A percentile compares a stretch with the other conserved stretches of the same genome.
Conservation (phyloP, 2,888 invertebrate species). For the Patella depressa region DNA sequence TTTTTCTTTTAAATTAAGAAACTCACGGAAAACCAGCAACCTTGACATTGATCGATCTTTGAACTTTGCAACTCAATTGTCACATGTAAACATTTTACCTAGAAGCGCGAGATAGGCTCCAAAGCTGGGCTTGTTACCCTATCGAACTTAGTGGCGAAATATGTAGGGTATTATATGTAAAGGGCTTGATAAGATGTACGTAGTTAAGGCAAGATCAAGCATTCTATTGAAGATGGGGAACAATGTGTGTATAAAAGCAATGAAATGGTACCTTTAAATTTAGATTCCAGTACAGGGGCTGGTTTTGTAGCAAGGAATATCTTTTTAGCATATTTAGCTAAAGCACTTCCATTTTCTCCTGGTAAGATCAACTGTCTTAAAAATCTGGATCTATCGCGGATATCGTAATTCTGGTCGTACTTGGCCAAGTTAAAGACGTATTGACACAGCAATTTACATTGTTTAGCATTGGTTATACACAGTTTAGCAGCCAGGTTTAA, state of each 20-base stretch:
- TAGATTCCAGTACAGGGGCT: conserved; percentile 88
- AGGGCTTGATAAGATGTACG: too few relatives aligned
- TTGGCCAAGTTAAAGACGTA: conserved; percentile 94
- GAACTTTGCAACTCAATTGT: too few relatives aligned
- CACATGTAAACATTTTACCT: too few relatives aligned
- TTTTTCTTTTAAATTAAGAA: too few relatives aligned
- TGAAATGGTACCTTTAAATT: conserved; percentile 69
- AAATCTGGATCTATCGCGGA: conserved; percentile 93
- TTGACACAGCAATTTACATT: conserved; percentile 88
- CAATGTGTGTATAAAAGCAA: background rate
- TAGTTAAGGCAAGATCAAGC: too few relatives aligned
- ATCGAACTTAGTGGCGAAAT: too few relatives aligned
- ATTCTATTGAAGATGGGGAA: too few relatives aligned
- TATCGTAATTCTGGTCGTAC: conserved; percentile 98
- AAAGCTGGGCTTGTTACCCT: too few relatives aligned
- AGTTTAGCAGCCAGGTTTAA: conserved; percentile 95
- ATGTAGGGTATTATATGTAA: too few relatives aligned
- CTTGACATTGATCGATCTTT: too few relatives aligned
- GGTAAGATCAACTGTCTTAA: conserved; percentile 85
- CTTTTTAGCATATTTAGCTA: conserved; percentile 81
- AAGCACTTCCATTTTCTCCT: conserved; percentile 73
- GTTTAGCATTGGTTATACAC: conserved; percentile 87
- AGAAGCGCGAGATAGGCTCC: too few relatives aligned
- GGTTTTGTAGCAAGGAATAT: conserved; percentile 94
- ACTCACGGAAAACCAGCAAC: too few relatives aligned